A percentile compares a stretch with the other conserved stretches of the same genome.
These are phyloP conservation scores for Amphimedon queenslandica DNA, from an alignment of 37 sponge, comb jelly and placozoan genomes.

Conservation along the genomic window DNA sequence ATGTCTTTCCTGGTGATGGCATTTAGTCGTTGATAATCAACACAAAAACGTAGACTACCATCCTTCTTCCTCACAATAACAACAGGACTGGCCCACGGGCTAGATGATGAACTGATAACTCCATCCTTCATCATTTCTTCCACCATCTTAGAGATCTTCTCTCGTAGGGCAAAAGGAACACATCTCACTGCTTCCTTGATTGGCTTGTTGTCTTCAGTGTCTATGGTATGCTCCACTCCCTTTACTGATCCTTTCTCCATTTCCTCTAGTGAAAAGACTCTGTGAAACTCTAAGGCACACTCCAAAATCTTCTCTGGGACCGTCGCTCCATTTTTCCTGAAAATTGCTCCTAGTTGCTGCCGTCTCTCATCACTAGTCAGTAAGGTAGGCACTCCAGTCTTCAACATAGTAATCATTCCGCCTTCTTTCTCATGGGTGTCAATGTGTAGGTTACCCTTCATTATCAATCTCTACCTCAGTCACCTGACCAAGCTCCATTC, in stretches of 20 bases:
- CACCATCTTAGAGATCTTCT: slow-evolving; percentile 2
- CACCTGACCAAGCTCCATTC: background rate
- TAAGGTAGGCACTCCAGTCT: too few species aligned
- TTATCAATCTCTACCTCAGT: too few species aligned
- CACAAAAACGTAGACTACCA: slow-evolving; percentile 9
- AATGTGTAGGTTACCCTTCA: too few species aligned
- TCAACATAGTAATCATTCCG: too few species aligned
- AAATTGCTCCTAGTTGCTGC: background rate
- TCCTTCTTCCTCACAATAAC: slow-evolving; percentile 27
- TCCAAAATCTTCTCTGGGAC: background rate
- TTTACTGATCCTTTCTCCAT: background rate
- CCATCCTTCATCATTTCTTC: slow-evolving; percentile 4
- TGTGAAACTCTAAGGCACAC: too few species aligned
- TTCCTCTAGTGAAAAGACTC: too few species aligned
- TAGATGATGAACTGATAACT: slow-evolving; percentile 4
- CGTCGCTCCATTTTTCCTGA: background rate
- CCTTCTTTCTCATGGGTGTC: too few species aligned
- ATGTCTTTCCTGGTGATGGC: slow-evolving; percentile 3
- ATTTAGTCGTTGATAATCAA: slow-evolving; percentile 21
- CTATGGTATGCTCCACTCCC: background rate
- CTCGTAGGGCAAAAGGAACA: slow-evolving; percentile 6
- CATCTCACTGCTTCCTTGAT: background rate
- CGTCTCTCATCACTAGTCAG: background rate
- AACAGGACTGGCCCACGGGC: slow-evolving; percentile 20
- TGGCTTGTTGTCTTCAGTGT: background rate